phyloP scores from a whole-genome alignment of 37 sponge, comb jelly and placozoan species.

The Lycopodina hypogea region DNA sequence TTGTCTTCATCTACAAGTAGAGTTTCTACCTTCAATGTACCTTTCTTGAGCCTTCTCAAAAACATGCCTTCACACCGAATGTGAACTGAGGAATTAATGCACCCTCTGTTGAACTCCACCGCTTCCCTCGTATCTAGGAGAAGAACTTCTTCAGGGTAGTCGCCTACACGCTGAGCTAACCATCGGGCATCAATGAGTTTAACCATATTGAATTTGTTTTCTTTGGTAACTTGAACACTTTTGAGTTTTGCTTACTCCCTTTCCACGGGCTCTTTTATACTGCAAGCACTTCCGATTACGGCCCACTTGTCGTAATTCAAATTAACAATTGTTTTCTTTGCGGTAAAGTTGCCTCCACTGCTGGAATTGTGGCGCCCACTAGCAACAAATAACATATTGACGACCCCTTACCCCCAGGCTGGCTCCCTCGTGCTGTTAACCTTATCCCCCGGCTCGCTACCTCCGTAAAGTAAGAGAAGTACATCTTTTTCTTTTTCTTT shows the following conservation, averaged over 20 bases:
- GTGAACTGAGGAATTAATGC: slow-evolving; percentile 48
- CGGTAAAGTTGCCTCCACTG: no score
- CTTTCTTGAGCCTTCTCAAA: slow-evolving; percentile 63
- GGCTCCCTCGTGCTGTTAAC: no score
- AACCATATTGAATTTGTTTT: slow-evolving; percentile 27
- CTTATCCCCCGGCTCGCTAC: no score
- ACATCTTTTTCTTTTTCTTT: no score
- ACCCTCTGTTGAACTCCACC: slow-evolving; percentile 42
- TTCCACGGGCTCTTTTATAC: no score
- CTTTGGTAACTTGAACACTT: background rate
- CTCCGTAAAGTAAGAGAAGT: no score
- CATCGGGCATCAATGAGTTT: slow-evolving; percentile 40
- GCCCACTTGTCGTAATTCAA: no score
- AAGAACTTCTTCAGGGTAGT: slow-evolving; percentile 18
- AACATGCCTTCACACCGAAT: slow-evolving; percentile 48
- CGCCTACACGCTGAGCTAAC: slow-evolving; percentile 26
- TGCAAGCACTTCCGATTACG: no score
- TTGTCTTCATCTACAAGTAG: slow-evolving; percentile 56
- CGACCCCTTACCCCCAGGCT: no score
- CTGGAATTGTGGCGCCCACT: no score
- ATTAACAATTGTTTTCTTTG: no score
- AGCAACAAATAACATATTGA: no score
- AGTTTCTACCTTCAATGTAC: slow-evolving; percentile 44
- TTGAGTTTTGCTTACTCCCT: background rate
- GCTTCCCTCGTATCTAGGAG: slow-evolving; percentile 49